Percentiles rank a stretch among this genome's conserved stretches.
phyloP scores from a whole-genome alignment of 2,888 invertebrate genomes.

The Drosophila borborema region DNA sequence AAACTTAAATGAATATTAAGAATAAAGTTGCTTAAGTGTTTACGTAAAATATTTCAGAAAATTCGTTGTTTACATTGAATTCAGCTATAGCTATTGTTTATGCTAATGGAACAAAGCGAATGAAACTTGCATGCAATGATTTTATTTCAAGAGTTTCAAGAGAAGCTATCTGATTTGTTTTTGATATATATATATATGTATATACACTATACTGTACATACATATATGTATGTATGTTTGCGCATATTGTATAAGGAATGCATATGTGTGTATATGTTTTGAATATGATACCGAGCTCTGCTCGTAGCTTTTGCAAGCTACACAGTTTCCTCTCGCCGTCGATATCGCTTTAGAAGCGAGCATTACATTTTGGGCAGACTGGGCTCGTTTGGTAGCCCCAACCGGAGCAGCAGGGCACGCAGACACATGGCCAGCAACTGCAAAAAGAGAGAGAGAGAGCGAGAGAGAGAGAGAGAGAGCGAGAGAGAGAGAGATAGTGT shows the following conservation, averaged over 20 bases:
- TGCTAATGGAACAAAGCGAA: conserved; percentile 1
- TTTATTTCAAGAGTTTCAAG: neutral
- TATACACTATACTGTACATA: neutral
- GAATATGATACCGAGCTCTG: neutral
- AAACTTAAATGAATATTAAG: neutral
- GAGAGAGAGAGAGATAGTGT: neutral
- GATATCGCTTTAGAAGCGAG: conserved; percentile 34
- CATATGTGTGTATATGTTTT: neutral
- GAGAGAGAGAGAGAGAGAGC: neutral
- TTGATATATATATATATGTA: neutral
- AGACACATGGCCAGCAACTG: conserved; percentile 66
- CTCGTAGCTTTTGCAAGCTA: neutral
- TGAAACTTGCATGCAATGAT: neutral
- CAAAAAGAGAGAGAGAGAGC: neutral
- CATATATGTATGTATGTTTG: neutral
- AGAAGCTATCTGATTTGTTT: neutral
- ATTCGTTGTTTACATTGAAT: neutral
- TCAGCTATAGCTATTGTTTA: conserved; percentile 7
- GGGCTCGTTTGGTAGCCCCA: conserved; percentile 58
- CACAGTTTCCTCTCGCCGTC: neutral
- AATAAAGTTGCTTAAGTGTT: neutral
- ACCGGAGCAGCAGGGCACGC: conserved; percentile 62
- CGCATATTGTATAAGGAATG: neutral
- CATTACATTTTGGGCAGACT: conserved; percentile 66
- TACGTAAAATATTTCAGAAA: neutral